Evolutionary conservation across 2,113 vertebrate genomes (phyloP).

Genomic region (Stercorarius parasiticus): DNA sequence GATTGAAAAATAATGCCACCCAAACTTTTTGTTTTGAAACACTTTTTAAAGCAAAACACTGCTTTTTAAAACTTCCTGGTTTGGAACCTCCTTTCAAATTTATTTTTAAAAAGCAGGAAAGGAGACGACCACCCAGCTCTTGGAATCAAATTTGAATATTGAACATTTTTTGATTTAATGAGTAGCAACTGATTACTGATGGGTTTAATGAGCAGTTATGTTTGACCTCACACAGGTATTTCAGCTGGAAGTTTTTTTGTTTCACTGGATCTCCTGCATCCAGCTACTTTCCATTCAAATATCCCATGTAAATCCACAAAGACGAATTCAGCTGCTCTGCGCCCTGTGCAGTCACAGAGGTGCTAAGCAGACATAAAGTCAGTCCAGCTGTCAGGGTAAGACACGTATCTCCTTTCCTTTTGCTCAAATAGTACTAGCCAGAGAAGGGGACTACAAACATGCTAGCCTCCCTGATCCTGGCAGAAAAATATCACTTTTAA

Average conservation of each 20-base stretch:
- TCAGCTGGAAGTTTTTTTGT: background rate
- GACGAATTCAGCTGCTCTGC: background rate
- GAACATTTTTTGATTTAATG: background rate
- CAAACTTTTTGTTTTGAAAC: background rate
- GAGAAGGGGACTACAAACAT: background rate
- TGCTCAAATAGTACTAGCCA: background rate
- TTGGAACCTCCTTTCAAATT: background rate
- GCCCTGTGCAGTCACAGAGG: background rate
- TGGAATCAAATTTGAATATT: background rate
- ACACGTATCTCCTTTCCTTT: background rate
- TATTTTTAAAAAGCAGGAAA: background rate
- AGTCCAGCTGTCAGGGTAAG: background rate
- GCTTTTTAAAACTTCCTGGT: background rate
- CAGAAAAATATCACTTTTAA: background rate
- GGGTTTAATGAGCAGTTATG: background rate
- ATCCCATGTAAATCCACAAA: background rate
- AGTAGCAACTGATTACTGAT: background rate
- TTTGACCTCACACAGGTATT: background rate
- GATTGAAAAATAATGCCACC: background rate
- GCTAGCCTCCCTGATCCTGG: background rate
- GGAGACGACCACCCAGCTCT: background rate
- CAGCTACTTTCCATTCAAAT: background rate
- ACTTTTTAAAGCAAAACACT: background rate
- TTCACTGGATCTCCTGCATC: background rate
- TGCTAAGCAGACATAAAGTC: background rate